Evolutionary conservation across 2,888 invertebrate genomes (phyloP), one percentile per base, ranked within the genome.

Genomic region (Litoditis marina): DNA sequence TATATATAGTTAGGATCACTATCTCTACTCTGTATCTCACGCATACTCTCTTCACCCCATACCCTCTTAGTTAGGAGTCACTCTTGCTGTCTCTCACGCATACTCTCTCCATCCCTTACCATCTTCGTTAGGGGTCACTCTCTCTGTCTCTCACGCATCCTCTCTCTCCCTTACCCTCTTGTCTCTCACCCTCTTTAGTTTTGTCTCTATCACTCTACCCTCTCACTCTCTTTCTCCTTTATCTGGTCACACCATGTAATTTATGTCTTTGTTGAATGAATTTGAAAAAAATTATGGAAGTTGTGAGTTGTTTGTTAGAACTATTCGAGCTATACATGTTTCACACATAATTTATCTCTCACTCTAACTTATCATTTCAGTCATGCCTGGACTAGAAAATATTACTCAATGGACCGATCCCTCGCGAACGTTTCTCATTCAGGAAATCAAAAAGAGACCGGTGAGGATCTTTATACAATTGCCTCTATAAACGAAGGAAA

Each of bases 371-470:
- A n/a, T 32, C 53, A 30, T 30, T 66, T 28, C 57, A 60, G 60
- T 1, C 4, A 50, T n/a, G n/a, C n/a, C n/a, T n/a, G n/a, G n/a
- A n/a, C n/a, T n/a, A n/a, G n/a, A n/a, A n/a, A n/a, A n/a, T 39
- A 74, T 74, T 72, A 72, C 74, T 4, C 63, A 67, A 13, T 74
- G 74, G 74, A 74, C 74, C 16, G 74, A 74, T 55, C 68, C 69
- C 2, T 71, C 72, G 4, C 64, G 74, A 28, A 68, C 70, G 22
- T 66, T 47, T 39, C 60, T 74, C 16, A 74, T 74, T n/a, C 49
- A 30, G 27, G 62, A 60, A n/a, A 68, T 72, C 13, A 59, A 59
- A 39, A 49, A 47, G 53, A 22, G 32, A 16, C 30, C 30, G 28
- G 61, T 61, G 13, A 11, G 55, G 31, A 6, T 27, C 32, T 49